Conservation (phyloP, 2,113 vertebrate species). For the Thomomys bottae region DNA sequence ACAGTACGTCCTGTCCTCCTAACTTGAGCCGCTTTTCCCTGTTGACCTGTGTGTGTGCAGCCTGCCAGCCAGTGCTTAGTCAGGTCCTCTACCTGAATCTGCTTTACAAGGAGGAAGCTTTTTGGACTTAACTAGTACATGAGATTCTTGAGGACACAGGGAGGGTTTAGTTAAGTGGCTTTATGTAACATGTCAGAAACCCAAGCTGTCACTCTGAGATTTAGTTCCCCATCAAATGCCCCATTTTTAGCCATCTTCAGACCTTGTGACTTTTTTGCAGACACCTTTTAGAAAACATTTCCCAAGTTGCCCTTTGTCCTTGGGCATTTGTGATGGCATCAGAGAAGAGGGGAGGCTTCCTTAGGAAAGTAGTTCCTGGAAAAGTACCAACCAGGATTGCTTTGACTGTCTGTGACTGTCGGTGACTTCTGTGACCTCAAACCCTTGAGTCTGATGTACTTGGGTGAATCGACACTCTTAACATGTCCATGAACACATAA, state of each 20-base stretch:
- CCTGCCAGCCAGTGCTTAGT: background rate
- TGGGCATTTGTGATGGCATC: background rate
- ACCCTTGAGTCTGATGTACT: slow-evolving; percentile 51
- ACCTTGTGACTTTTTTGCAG: background rate
- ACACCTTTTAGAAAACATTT: background rate
- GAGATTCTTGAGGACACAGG: background rate
- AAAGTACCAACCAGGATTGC: background rate
- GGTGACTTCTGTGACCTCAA: background rate
- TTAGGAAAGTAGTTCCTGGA: background rate
- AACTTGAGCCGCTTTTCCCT: background rate
- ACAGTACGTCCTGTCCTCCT: fast-evolving
- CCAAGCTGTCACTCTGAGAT: background rate
- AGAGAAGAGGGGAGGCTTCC: background rate
- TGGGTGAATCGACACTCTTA: slow-evolving; percentile 50
- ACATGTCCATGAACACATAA: slow-evolving; percentile 23
- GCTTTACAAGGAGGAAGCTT: fast-evolving
- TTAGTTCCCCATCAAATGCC: background rate
- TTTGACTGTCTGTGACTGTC: background rate
- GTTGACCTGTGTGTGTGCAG: background rate
- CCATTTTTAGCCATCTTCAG: background rate
- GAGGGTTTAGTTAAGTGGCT: background rate
- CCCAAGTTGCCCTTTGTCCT: background rate
- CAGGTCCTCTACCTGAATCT: background rate
- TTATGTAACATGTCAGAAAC: background rate
- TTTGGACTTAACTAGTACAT: fast-evolving